Evolutionary conservation across 2,113 vertebrate genomes (phyloP).

Genomic region (Otis tarda): DNA sequence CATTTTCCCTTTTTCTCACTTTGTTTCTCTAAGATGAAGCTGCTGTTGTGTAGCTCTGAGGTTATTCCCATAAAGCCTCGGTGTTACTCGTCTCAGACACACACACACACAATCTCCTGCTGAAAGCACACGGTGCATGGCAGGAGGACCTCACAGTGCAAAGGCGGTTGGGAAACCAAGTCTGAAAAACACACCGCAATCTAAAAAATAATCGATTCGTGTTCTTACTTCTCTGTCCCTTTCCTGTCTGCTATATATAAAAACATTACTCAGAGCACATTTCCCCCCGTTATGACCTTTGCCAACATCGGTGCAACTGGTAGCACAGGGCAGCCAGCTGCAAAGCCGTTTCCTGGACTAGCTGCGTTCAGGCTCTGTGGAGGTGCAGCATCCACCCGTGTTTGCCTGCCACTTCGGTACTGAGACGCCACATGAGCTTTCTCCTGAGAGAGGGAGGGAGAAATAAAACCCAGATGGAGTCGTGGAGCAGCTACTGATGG

Average conservation of each 20-base stretch:
- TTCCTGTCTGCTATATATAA: neutral
- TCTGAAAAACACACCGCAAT: neutral
- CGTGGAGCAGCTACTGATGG: accelerated
- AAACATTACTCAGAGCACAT: neutral
- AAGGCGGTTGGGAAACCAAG: accelerated
- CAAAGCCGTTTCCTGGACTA: neutral
- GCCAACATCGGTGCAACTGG: neutral
- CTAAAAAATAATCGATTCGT: accelerated
- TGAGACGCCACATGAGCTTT: accelerated
- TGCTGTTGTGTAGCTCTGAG: neutral
- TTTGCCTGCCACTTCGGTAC: accelerated
- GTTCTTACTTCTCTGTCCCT: neutral
- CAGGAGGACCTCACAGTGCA: accelerated
- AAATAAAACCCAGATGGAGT: neutral
- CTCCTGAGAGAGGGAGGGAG: neutral
- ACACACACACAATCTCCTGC: accelerated
- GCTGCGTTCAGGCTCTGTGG: neutral
- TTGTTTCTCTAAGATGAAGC: neutral
- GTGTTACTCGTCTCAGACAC: neutral
- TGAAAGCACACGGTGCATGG: accelerated
- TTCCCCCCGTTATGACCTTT: neutral
- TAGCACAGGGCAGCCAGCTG: neutral
- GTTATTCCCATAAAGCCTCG: neutral
- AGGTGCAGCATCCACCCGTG: neutral
- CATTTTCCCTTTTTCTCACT: neutral